Evolutionary conservation across 35 echinoderm and acorn worm species (phyloP).

Genomic region (Lytechinus pictus): DNA sequence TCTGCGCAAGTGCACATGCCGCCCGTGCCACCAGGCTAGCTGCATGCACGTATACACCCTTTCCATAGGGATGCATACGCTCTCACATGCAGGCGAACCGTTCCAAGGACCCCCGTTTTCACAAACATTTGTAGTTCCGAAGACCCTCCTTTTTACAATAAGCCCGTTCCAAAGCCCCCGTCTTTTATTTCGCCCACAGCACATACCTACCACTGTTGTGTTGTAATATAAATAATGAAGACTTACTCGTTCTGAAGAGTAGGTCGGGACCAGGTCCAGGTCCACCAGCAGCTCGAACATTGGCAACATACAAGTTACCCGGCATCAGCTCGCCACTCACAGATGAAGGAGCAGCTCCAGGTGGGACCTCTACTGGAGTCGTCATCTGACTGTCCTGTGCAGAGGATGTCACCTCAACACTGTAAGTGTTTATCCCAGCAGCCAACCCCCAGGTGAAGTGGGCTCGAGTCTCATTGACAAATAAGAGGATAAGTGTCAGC

Average conservation of each 20-base stretch:
- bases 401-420: background rate
- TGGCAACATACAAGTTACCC: background rate
- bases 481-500: background rate
- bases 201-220: too few relatives aligned
- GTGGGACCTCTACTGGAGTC: background rate
- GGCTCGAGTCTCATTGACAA: background rate
- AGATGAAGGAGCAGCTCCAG: background rate
- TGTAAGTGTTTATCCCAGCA: background rate
- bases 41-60: too few relatives aligned
- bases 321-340: background rate
- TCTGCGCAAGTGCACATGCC: too few relatives aligned
- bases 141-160: too few relatives aligned
- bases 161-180: too few relatives aligned
- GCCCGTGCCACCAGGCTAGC: too few relatives aligned
- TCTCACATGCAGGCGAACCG: too few relatives aligned
- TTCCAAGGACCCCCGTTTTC: too few relatives aligned
- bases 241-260: background rate
- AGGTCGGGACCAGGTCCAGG: background rate
- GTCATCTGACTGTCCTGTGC: background rate
- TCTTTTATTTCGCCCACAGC: too few relatives aligned
- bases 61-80: too few relatives aligned
- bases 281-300: background rate
- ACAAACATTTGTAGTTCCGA: too few relatives aligned
- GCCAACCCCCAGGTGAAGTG: constrained; percentile 49
- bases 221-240: background rate